Evolutionary conservation across 2,888 invertebrate genomes (phyloP), one percentile per base, ranked within the genome.

Genomic region (Masnerella sp.): DNA sequence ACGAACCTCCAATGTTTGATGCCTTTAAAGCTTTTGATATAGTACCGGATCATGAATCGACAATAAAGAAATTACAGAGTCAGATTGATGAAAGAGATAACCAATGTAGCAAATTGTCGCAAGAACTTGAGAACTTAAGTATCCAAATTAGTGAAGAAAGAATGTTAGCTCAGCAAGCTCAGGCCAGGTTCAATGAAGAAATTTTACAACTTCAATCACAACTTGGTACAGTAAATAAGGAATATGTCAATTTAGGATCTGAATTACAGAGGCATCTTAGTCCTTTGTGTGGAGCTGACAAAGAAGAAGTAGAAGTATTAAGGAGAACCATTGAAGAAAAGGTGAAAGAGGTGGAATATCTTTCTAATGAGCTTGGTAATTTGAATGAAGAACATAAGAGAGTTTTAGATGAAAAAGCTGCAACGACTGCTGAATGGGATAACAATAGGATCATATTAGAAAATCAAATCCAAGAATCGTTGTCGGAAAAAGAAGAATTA

Each of bases 1-100:
- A 67, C 25, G 67, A 64, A 17, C 32, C 54, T 40, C 81, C 83
- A 1, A 77, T 83, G 22, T 84, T 84, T 28, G 84, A 86, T 42
- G 82, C 85, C 0, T 82, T 82, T 0, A 80, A 80, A 73, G 78
- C 81, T 2, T 86, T 87, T 20, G 83, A 80, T 14, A 22, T 77
- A 4, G 3, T 54, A 11, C 42, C 72, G 0, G 36, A 51, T 22
- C 5, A 45, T n/a, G 58, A 77, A 0, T 49, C 52, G 0, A 78
- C 80, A 32, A 62, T 80, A 25, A 34, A 11, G 9, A 77, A 40
- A 38, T 40, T 83, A 15, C 76, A 74, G 8, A 51, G 54, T 30
- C 43, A 80, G 8, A 42, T 83, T 1, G 43, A 54, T 0, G 80
- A 80, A 4, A 81, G 79, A 18, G 79, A 81, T n/a, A 68, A 51